Conservation (phyloP, 2,888 invertebrate species). For the Nyleta sp. region DNA sequence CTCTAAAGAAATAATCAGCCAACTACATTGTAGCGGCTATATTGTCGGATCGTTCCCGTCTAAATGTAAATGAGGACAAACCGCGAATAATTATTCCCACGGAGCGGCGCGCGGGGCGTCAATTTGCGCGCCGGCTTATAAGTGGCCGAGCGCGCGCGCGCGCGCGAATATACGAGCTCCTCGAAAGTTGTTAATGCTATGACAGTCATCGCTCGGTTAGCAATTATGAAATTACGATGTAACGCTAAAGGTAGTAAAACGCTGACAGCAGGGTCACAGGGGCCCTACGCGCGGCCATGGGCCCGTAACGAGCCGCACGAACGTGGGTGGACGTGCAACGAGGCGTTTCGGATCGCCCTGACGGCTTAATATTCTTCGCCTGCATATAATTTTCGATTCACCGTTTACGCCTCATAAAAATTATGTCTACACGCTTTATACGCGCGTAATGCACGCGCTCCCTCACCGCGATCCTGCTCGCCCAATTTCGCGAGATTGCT, state of each 20-base stretch:
- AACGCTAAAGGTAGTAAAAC: constrained; percentile 76
- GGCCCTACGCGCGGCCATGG: constrained; percentile 62
- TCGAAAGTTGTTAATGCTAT: constrained; percentile 72
- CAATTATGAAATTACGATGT: constrained; percentile 79
- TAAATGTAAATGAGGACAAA: constrained; percentile 62
- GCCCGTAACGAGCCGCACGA: constrained; percentile 71
- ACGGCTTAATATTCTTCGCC: constrained; percentile 78
- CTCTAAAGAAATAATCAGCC: constrained; percentile 37
- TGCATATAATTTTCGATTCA: constrained; percentile 63
- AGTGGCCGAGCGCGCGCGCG: constrained; percentile 12
- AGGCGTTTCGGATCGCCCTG: constrained; percentile 68
- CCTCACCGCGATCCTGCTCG: constrained; percentile 15
- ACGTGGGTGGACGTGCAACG: constrained; percentile 74
- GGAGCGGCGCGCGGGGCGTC: constrained; percentile 16
- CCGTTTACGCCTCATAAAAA: constrained; percentile 69
- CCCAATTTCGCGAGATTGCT: constrained; percentile 30
- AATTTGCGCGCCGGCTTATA: constrained; percentile 23
- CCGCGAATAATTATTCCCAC: constrained; percentile 58
- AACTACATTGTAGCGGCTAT: constrained; percentile 18
- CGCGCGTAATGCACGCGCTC: constrained; percentile 51
- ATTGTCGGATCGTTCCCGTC: constrained; percentile 29
- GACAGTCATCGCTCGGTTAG: constrained; percentile 73
- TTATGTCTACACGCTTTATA: constrained; percentile 63
- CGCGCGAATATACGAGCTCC: constrained; percentile 35
- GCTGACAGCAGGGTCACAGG: constrained; percentile 76